Base-by-base conservation (phyloP, 1,140 invertebrate genomes). In the Mamestra configurata region DNA sequence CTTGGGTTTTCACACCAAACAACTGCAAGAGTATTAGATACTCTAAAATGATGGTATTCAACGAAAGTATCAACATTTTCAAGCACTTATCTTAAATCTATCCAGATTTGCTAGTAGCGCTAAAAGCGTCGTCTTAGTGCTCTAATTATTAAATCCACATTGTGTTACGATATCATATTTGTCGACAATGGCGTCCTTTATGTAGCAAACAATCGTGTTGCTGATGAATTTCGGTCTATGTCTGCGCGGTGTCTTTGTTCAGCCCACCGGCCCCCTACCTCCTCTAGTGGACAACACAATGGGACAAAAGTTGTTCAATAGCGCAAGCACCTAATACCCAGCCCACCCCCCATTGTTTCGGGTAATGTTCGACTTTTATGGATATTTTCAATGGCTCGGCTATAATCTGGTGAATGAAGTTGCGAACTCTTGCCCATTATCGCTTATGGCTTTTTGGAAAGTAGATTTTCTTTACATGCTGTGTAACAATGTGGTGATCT, bases 281-380 rank as follows among this genome's bases (percentile, higher is more conserved):
- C 73, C 73, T 76, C 73, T 76, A 76, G 73, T 92, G 93, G 93
- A 93, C 93, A 90, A 94, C 88, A 93, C 92, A 94, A 94, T 92
- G 89, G 91, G 89, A 94, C 93, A 93, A 93, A 94, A 94, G 93
- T 94, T 93, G 92, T 92, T 93, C 91, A 94, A 92, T 93, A 88
- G 89, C 89, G 86, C 93, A 90, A 83, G 90, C 92, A 93, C 92
- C 93, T 93, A 93, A 93, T 94, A 92, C 91, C 90, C 88, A 88
- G 85, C 87, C 93, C 92, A 89, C 88, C 92, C 90, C 89, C 90
- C 90, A 88, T 93, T 93, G 91, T 94, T 94, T 94, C 88, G 92
- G 90, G 86, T 92, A 92, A 94, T 93, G 93, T 93, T 94, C 92
- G 91, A 94, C 92, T 94, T 94, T 94, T 94, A 94, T 94, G 92